Conservation (phyloP, 1,140 invertebrate species). For the Ceratina australensis region DNA sequence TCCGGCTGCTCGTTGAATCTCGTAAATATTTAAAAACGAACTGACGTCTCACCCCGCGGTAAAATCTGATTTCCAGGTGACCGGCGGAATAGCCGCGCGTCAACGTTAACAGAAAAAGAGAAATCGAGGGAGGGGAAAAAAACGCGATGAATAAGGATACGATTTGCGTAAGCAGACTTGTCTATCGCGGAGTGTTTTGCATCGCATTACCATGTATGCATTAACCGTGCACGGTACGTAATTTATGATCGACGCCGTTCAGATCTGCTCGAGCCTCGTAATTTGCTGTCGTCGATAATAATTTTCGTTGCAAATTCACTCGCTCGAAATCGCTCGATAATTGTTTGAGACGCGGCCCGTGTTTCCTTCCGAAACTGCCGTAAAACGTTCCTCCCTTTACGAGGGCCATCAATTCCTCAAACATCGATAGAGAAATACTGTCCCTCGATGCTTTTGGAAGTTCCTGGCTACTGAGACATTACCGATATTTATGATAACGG, state of each 20-base stretch:
- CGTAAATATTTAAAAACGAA: too few relatives aligned
- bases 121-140: too few relatives aligned
- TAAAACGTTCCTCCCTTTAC: slow-evolving; percentile 19
- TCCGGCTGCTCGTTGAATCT: too few relatives aligned
- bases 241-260: slow-evolving; percentile 22
- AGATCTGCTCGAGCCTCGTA: slow-evolving; percentile 6
- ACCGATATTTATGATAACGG: neutral
- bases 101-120: too few relatives aligned
- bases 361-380: neutral
- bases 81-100: too few relatives aligned
- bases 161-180: neutral
- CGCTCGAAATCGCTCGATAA: slow-evolving; percentile 25
- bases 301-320: slow-evolving; percentile 17
- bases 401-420: slow-evolving; percentile 4
- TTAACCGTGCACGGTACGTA: neutral
- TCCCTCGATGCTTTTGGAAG: neutral
- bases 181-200: slow-evolving; percentile 7
- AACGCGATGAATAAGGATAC: neutral
- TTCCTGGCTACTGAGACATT: neutral
- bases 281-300: neutral
- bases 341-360: slow-evolving; percentile 1
- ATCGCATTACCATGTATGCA: neutral
- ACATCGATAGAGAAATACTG: neutral
- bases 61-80: too few relatives aligned
- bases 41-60: too few relatives aligned